These are phyloP conservation scores for Drosophila malerkotliana DNA, from an alignment of 1,140 invertebrate genomes.

Conservation along the genomic window DNA sequence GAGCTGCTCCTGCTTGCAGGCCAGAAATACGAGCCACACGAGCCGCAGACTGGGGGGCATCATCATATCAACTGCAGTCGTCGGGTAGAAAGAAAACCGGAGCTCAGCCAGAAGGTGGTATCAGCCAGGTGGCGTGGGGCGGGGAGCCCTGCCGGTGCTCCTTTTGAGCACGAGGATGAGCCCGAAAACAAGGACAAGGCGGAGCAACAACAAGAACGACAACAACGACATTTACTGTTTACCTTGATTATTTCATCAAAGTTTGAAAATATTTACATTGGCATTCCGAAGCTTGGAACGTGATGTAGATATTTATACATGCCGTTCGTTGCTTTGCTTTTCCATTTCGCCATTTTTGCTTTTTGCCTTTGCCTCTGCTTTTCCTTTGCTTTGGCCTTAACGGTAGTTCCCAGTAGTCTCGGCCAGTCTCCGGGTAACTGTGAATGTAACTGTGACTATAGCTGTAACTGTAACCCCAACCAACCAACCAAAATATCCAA, in stretches of 20 bases:
- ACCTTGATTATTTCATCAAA: slow-evolving; percentile 82
- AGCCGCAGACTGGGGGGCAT: slow-evolving; percentile 30
- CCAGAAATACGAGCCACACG: slow-evolving; percentile 42
- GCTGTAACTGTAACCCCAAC: slow-evolving; percentile 32
- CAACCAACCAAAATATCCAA: background rate
- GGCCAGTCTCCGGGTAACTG: background rate
- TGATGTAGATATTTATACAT: slow-evolving; percentile 82
- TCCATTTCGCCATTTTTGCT: background rate
- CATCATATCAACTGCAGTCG: background rate
- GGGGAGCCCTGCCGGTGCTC: slow-evolving; percentile 6
- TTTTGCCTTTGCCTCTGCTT: background rate
- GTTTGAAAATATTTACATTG: slow-evolving; percentile 82
- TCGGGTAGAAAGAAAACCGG: slow-evolving; percentile 6
- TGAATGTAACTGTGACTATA: slow-evolving; percentile 17
- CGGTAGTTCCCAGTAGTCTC: slow-evolving; percentile 20
- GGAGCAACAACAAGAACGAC: slow-evolving; percentile 38
- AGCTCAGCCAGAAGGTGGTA: background rate
- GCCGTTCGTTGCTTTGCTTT: slow-evolving; percentile 27
- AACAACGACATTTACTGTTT: slow-evolving; percentile 78
- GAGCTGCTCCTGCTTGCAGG: slow-evolving; percentile 42
- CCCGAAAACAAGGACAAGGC: slow-evolving; percentile 3
- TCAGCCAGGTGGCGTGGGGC: slow-evolving; percentile 5
- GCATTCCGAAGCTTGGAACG: slow-evolving; percentile 77
- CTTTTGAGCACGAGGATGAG: background rate
- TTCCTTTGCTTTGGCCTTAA: background rate